Evolutionary conservation across 2,797 vertebrate species (phyloP).

Genomic region (Nyctibius grandis): DNA sequence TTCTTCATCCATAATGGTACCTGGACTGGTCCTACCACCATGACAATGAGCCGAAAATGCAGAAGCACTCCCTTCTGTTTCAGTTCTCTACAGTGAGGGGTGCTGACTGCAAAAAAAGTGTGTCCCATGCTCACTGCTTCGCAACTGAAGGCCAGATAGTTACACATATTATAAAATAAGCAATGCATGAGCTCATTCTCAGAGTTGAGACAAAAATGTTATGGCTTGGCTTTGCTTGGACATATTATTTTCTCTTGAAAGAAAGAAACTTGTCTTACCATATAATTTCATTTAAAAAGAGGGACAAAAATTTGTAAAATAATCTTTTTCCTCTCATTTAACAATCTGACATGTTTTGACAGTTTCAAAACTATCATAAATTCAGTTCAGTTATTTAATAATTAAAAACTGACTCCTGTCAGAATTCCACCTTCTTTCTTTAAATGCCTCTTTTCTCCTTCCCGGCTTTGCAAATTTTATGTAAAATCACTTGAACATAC

Average conservation of each 20-base stretch:
- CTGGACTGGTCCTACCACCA: not conserved
- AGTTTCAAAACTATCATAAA: not conserved
- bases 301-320: not conserved
- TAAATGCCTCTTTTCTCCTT: not conserved
- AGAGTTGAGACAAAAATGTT: not conserved
- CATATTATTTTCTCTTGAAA: conserved; percentile 6
- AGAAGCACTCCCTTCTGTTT: not conserved
- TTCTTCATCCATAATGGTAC: not conserved
- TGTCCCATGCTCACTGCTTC: not conserved
- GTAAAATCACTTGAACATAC: not conserved
- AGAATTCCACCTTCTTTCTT: not conserved
- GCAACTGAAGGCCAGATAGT: not conserved
- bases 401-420: not conserved
- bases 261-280: not conserved
- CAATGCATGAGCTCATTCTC: not conserved
- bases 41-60: not conserved
- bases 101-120: not conserved
- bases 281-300: not conserved
- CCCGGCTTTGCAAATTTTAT: not conserved
- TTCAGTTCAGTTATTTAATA: not conserved
- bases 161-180: not conserved
- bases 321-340: not conserved
- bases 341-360: not conserved
- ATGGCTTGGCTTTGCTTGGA: not conserved
- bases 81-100: not conserved